Evolutionary conservation across 1,140 invertebrate genomes (phyloP).

Genomic region (Pantala flavescens): DNA sequence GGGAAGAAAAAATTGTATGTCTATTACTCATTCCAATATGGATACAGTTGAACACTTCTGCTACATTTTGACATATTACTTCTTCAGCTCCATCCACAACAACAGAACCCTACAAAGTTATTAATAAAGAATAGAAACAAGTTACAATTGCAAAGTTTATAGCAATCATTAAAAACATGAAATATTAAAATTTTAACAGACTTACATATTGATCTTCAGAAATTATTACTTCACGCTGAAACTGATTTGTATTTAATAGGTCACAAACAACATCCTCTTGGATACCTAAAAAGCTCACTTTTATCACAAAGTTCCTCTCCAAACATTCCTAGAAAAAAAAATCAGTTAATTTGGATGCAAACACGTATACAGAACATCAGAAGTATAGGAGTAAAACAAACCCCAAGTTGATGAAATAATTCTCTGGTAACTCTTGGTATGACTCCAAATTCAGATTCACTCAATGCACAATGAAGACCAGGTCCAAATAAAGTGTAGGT

Average conservation of each 20-base stretch:
- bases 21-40: slow-evolving; percentile 35
- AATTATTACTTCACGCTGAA: slow-evolving; percentile 8
- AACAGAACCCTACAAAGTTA: background rate
- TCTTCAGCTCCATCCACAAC: slow-evolving; percentile 23
- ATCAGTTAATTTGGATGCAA: background rate
- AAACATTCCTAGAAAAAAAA: slow-evolving; percentile 23
- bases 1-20: slow-evolving; percentile 24
- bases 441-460: slow-evolving; percentile 62
- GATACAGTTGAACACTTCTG: slow-evolving; percentile 33
- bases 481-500: slow-evolving; percentile 67
- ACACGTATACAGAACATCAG: background rate
- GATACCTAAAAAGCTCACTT: slow-evolving; percentile 38
- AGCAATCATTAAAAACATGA: too few species aligned
- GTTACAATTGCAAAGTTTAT: too few species aligned
- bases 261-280: slow-evolving; percentile 9
- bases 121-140: too few species aligned
- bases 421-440: slow-evolving; percentile 62
- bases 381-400: slow-evolving; percentile 8
- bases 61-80: slow-evolving; percentile 31
- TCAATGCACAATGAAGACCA: slow-evolving; percentile 51
- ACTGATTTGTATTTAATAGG: slow-evolving; percentile 13
- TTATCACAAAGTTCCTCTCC: slow-evolving; percentile 47
- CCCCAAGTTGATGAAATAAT: slow-evolving; percentile 53
- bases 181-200: background rate
- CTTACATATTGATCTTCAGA: slow-evolving; percentile 10